Percentiles rank a stretch among this genome's conserved stretches.
Conservation (phyloP, 2,888 invertebrate genomes). For the Pollenia griseotomentosa region DNA sequence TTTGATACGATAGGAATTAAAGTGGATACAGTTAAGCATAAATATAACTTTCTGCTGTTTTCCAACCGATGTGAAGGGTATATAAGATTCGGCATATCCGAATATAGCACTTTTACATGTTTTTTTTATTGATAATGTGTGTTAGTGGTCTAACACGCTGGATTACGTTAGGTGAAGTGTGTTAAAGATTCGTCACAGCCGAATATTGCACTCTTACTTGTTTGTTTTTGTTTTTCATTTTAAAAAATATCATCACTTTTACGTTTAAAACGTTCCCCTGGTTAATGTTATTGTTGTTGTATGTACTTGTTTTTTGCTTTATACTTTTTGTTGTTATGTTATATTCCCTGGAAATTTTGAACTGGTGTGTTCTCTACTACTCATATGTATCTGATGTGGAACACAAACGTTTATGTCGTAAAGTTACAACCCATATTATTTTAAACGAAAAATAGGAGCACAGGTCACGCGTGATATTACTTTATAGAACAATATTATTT, state of each 20-base stretch:
- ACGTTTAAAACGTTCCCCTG: constrained; percentile 59
- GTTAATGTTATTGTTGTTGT: constrained; percentile 39
- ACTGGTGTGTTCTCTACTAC: constrained; percentile 12
- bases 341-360: constrained; percentile 60
- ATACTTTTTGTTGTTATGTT: constrained; percentile 40
- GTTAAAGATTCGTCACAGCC: too few relatives aligned
- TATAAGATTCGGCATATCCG: too few relatives aligned
- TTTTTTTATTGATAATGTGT: too few relatives aligned
- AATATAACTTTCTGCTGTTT: too few relatives aligned
- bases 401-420: constrained; percentile 14
- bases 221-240: constrained; percentile 34
- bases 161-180: too few relatives aligned
- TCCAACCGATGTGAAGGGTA: too few relatives aligned
- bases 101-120: too few relatives aligned
- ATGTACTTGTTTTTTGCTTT: constrained; percentile 16
- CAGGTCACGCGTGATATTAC: constrained; percentile 70
- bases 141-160: too few relatives aligned
- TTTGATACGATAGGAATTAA: too few relatives aligned
- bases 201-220: not conserved
- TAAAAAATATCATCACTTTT: constrained; percentile 63
- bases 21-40: too few relatives aligned
- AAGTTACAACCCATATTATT: constrained; percentile 57
- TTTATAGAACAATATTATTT: constrained; percentile 14
- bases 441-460: constrained; percentile 66
- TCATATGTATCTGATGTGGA: not conserved